These are phyloP conservation scores for Latrodectus elegans DNA, from an alignment of 2,888 invertebrate species.

Conservation along the genomic window DNA sequence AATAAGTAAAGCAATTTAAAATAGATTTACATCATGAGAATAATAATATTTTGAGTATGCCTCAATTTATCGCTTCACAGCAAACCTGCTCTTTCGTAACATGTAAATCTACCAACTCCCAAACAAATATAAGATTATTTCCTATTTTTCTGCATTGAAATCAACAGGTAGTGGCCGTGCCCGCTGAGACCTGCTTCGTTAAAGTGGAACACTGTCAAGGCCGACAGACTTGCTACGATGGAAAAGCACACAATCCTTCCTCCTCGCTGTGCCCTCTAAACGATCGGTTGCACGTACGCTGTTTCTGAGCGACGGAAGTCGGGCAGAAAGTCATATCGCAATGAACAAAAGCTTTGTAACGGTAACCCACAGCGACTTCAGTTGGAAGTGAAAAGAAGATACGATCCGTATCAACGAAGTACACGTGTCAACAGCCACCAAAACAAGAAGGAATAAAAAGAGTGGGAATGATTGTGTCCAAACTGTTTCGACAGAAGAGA, in stretches of 20 bases:
- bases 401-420: neutral
- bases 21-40: too few species aligned
- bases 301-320: neutral
- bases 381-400: neutral
- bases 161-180: neutral
- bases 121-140: neutral
- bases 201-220: constrained; percentile 5
- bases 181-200: neutral
- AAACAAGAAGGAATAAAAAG: neutral
- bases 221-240: neutral
- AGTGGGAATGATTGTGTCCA: neutral
- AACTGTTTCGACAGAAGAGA: neutral
- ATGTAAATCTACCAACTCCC: neutral
- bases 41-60: too few species aligned
- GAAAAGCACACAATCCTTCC: neutral
- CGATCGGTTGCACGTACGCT: neutral
- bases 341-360: too few species aligned
- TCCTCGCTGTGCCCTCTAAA: neutral
- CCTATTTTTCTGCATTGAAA: neutral
- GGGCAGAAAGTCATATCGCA: too few species aligned
- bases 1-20: too few species aligned
- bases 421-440: neutral
- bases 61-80: too few species aligned
- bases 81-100: neutral
- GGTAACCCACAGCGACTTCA: too few species aligned